Conservation (phyloP, 2,113 vertebrate species). For the Nothobranchius furzeri region DNA sequence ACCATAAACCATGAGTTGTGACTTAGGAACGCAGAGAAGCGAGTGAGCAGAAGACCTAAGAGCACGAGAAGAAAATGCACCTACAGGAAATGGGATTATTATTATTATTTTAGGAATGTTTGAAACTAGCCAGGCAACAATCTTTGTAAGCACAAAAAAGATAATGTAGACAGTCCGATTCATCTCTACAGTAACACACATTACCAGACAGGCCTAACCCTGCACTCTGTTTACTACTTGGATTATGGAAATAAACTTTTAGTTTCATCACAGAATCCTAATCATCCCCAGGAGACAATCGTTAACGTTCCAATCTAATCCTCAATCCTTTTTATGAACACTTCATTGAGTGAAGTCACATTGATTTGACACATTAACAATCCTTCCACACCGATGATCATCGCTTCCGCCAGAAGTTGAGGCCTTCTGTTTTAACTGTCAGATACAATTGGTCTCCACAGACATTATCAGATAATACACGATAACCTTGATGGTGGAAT, state of each 20-base stretch:
- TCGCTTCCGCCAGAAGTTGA: constrained; percentile 48
- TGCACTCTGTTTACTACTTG: background rate
- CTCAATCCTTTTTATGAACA: constrained; percentile 42
- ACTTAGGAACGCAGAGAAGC: too few relatives aligned
- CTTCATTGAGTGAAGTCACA: constrained; percentile 64
- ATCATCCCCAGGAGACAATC: constrained; percentile 21
- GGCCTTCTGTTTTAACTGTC: constrained; percentile 62
- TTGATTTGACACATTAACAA: constrained; percentile 71
- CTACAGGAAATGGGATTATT: constrained; percentile 1
- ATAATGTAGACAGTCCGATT: background rate
- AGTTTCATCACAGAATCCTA: constrained; percentile 27
- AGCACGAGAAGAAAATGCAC: background rate
- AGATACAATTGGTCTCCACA: constrained; percentile 53
- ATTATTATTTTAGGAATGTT: constrained; percentile 8
- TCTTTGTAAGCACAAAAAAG: constrained; percentile 8
- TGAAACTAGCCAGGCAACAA: constrained; percentile 13
- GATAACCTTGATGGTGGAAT: constrained; percentile 72
- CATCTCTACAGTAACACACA: background rate
- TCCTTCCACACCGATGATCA: constrained; percentile 57
- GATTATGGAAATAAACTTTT: background rate
- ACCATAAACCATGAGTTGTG: too few relatives aligned
- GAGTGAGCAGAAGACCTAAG: too few relatives aligned
- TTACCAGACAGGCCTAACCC: too few relatives aligned
- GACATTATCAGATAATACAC: constrained; percentile 69
- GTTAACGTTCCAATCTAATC: constrained; percentile 37